Evolutionary conservation across 2,113 vertebrate genomes (phyloP).

Genomic region (Zosterops hypoxanthus): DNA sequence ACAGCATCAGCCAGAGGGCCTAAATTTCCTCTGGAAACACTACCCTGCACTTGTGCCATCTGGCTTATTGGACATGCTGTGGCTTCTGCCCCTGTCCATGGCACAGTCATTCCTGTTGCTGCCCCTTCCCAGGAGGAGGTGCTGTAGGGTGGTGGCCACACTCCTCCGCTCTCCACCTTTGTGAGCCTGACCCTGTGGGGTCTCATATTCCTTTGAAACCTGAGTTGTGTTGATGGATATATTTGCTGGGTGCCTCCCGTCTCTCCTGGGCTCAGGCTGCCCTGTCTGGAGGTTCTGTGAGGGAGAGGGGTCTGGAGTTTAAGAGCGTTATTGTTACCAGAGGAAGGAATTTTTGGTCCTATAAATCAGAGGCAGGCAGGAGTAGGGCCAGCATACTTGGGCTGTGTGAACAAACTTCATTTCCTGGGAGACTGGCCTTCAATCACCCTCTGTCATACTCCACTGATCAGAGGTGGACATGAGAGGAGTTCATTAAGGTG

Average conservation of each 20-base stretch:
- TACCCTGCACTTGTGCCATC: neutral
- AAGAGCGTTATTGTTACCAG: slow-evolving; percentile 75
- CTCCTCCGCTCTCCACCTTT: neutral
- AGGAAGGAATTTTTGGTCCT: slow-evolving; percentile 72
- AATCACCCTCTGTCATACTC: slow-evolving; percentile 78
- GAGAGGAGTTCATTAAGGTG: slow-evolving; percentile 79
- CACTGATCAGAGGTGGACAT: slow-evolving; percentile 81
- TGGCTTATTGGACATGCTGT: neutral
- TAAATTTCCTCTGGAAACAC: neutral
- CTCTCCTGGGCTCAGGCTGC: slow-evolving; percentile 22
- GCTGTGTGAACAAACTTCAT: slow-evolving; percentile 80
- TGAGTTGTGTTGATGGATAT: slow-evolving; percentile 57
- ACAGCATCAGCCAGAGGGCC: neutral
- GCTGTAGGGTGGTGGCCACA: neutral
- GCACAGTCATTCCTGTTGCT: neutral
- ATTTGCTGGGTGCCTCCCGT: slow-evolving; percentile 48
- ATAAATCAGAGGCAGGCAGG: slow-evolving; percentile 76
- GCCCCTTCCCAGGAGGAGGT: neutral
- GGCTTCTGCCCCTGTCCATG: neutral
- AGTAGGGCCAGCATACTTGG: slow-evolving; percentile 72
- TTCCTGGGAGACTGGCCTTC: slow-evolving; percentile 78
- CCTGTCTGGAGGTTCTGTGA: slow-evolving; percentile 58
- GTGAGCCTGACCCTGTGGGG: slow-evolving; percentile 26
- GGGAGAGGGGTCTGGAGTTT: slow-evolving; percentile 71
- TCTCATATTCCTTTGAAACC: slow-evolving; percentile 49